These are phyloP conservation scores for Podabrus alpinus DNA, from an alignment of 2,888 invertebrate genomes.

Conservation along the genomic window DNA sequence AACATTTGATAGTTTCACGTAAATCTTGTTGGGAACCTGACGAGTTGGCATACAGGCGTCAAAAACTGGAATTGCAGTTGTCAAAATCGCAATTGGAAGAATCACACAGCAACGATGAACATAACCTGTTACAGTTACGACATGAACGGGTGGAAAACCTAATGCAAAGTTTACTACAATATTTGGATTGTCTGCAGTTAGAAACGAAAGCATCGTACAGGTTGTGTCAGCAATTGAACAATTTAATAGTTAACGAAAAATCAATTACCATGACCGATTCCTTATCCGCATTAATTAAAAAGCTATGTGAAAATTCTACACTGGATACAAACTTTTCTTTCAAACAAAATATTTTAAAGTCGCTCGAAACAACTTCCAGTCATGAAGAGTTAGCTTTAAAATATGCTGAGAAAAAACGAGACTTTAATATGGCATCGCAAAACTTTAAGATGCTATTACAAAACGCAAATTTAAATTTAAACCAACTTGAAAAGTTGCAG, in stretches of 20 bases:
- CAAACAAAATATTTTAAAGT: constrained; percentile 18
- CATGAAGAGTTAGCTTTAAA: constrained; percentile 22
- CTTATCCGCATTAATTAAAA: constrained; percentile 24
- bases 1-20: constrained; percentile 16
- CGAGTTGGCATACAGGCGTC: constrained; percentile 19
- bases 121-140: constrained; percentile 20
- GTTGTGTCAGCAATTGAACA: constrained; percentile 28
- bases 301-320: constrained; percentile 11
- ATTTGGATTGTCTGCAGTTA: constrained; percentile 33
- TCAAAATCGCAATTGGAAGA: constrained; percentile 32
- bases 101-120: constrained; percentile 18
- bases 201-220: constrained; percentile 28
- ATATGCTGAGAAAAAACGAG: constrained; percentile 34
- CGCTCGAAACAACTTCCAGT: constrained; percentile 10
- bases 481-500: constrained; percentile 45
- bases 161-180: constrained; percentile 27
- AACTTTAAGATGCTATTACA: constrained; percentile 51
- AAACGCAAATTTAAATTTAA: constrained; percentile 44
- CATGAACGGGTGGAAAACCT: constrained; percentile 24
- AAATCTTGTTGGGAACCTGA: constrained; percentile 24
- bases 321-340: constrained; percentile 14
- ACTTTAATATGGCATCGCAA: constrained; percentile 47
- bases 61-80: constrained; percentile 31
- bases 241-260: constrained; percentile 21
- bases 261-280: constrained; percentile 22